Evolutionary conservation across 1,140 invertebrate species (phyloP), one percentile per base, ranked within the genome.

Genomic region (Leptonema lineaticorne): DNA sequence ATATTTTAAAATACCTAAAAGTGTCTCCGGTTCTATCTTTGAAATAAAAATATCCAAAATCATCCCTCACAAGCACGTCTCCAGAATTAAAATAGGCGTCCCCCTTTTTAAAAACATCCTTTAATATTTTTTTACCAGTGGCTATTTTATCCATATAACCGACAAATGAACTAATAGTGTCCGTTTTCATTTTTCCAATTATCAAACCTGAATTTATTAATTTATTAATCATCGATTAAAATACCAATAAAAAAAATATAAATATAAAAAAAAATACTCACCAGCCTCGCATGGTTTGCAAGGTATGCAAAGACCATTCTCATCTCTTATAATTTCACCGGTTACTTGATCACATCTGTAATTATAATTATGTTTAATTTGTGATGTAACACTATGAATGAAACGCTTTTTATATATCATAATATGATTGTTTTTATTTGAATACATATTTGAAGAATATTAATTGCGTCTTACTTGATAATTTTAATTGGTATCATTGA

Each of bases 11-110:
- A 76, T 78, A 88, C 84, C 94, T 88, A 77, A 94, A 98, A 0
- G 96, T 98, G 76, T 99, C 96, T 9, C 96, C 96, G 16, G 92
- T 96, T 73, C 96, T 87, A 77, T 98, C 96, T 74, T 90, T 93
- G 79, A 99, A 99, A 79, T 95, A 98, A 74, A 94, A 91, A 78
- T 96, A 98, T 5, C 96, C 95, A 37, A 90, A 86, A 53, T 95
- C 89, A 77, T 99, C 96, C 86, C 90, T 91, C 0, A 93, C 86
- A 41, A 98, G 81, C 71, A 98, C 88, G 82, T 99, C 97, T 68
- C 96, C 94, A 7, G 95, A 93, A 74, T 96, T 90, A 76, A 99
- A 99, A 63, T 88, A 94, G 22, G 85, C 83, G 78, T 99, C 97
- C n/a, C 94, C 96, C 53, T 89, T 84, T 20, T 76, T 80, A 72